phyloP scores from a whole-genome alignment of 1,140 invertebrate species.

The Augochlora pura region DNA sequence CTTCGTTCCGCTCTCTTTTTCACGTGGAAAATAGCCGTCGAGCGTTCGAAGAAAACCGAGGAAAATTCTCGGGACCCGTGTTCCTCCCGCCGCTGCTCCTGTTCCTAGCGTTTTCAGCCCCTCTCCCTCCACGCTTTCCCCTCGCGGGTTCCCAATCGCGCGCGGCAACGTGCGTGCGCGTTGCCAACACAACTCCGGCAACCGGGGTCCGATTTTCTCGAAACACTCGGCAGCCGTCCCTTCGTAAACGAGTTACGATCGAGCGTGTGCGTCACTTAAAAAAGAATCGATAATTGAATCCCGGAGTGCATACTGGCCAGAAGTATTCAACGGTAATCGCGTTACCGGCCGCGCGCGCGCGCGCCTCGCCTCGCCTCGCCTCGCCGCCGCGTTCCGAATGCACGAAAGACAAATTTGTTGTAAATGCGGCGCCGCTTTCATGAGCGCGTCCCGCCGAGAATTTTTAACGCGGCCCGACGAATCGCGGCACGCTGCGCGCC shows the following conservation, averaged over 20 bases:
- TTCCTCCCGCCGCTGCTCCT: too few species aligned
- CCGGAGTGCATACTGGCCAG: slow-evolving; percentile 3
- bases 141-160: too few species aligned
- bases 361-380: background rate
- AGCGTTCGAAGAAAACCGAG: slow-evolving; percentile 12
- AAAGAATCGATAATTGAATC: slow-evolving; percentile 41
- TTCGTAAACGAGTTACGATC: slow-evolving; percentile 44
- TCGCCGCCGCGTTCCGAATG: slow-evolving; percentile 2
- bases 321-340: background rate
- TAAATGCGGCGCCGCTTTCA: slow-evolving; percentile 1
- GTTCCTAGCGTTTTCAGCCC: too few species aligned
- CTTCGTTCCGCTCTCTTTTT: slow-evolving; percentile 36
- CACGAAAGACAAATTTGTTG: slow-evolving; percentile 20
- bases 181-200: too few species aligned
- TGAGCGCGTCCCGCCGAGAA: background rate
- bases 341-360: background rate
- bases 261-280: slow-evolving; percentile 3
- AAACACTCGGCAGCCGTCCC: slow-evolving; percentile 7
- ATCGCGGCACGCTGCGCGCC: background rate
- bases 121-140: too few species aligned
- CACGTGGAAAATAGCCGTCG: slow-evolving; percentile 38
- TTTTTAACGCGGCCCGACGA: background rate
- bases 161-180: too few species aligned
- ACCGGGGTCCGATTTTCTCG: background rate
- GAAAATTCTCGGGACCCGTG: slow-evolving; percentile 12